These are phyloP conservation scores for Peromyscus leucopus DNA, from an alignment of 2,113 vertebrate species.

Conservation along the genomic window DNA sequence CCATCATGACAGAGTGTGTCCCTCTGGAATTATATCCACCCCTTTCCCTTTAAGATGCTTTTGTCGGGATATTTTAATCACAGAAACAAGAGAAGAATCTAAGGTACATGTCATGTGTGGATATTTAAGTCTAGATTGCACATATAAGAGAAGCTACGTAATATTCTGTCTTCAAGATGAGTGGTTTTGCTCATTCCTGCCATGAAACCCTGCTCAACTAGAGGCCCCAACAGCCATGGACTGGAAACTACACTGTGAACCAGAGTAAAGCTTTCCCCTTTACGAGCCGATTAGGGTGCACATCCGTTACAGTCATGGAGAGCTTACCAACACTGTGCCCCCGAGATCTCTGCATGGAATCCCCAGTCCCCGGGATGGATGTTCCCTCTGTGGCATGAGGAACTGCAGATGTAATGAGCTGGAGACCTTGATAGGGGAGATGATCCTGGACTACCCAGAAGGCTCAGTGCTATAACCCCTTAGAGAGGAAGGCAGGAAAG, in stretches of 20 bases:
- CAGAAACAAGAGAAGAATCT: not conserved
- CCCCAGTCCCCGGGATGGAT: not conserved
- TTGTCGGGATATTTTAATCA: not conserved
- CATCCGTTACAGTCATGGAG: not conserved
- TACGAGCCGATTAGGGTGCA: not conserved
- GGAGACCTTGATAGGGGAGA: not conserved
- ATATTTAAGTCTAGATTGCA: not conserved
- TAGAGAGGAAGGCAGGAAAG: not conserved
- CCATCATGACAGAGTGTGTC: not conserved
- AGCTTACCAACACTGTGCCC: not conserved
- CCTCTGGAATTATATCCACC: too few species aligned
- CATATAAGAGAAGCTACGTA: not conserved
- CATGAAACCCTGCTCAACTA: not conserved
- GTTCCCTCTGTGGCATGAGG: not conserved
- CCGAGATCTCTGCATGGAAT: not conserved
- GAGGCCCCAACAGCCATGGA: not conserved
- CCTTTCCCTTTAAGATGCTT: not conserved
- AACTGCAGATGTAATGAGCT: not conserved
- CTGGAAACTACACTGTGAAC: not conserved
- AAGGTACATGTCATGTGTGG: not conserved
- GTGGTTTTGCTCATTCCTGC: not conserved
- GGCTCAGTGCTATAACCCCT: not conserved
- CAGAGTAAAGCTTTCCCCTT: not conserved
- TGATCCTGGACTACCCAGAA: not conserved
- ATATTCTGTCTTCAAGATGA: not conserved